Evolutionary conservation across 2,113 vertebrate species (phyloP).

Genomic region (Eudyptes chrysolophus): DNA sequence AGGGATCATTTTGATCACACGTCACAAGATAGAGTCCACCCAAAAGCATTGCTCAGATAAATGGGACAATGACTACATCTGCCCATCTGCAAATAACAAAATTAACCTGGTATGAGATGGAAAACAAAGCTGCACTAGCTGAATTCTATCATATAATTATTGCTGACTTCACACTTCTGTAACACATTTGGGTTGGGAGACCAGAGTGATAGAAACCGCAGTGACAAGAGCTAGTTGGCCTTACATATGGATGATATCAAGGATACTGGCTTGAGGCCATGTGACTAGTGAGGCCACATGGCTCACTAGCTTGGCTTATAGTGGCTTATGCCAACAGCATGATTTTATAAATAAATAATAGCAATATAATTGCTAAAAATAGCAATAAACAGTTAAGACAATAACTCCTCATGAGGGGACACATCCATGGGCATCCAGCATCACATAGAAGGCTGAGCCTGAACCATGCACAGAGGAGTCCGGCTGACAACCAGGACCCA

Average conservation of each 20-base stretch:
- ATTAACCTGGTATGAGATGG: neutral
- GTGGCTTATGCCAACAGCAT: neutral
- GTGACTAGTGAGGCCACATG: neutral
- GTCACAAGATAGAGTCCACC: neutral
- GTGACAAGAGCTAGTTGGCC: neutral
- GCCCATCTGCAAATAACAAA: neutral
- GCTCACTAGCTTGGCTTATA: neutral
- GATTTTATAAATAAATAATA: neutral
- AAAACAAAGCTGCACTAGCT: neutral
- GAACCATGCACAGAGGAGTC: rapidly evolving
- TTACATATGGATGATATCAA: neutral
- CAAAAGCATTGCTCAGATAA: neutral
- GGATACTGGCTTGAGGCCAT: neutral
- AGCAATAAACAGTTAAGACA: neutral
- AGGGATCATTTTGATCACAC: neutral
- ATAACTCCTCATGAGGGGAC: neutral
- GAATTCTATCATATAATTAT: neutral
- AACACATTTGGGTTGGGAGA: neutral
- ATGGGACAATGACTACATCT: neutral
- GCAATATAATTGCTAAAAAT: too few species aligned
- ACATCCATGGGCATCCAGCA: neutral
- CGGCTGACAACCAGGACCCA: neutral
- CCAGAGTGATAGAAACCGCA: neutral
- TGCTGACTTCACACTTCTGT: neutral
- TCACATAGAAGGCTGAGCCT: neutral